Evolutionary conservation across 2,888 invertebrate species (phyloP).

Genomic region (Diplolepis rosae): DNA sequence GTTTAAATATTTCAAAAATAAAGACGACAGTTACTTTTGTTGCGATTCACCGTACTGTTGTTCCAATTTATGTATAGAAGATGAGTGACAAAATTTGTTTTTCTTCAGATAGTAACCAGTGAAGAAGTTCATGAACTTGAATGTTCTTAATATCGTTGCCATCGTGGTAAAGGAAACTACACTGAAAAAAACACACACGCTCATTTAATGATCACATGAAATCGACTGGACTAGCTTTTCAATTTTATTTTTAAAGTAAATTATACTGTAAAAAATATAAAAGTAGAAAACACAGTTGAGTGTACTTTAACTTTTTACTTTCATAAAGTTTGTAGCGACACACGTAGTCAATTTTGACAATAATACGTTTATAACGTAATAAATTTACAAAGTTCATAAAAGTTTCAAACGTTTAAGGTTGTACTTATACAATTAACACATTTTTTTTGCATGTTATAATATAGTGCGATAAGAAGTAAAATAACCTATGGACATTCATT

Average conservation of each 20-base stretch:
- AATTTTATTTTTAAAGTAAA: too few relatives aligned
- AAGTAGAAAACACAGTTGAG: background rate
- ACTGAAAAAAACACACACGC: background rate
- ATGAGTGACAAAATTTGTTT: background rate
- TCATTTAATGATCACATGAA: background rate
- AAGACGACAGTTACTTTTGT: background rate
- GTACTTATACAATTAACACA: too few relatives aligned
- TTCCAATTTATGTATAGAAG: background rate
- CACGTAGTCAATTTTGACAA: background rate
- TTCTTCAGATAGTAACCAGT: background rate
- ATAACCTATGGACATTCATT: too few relatives aligned
- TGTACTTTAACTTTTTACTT: background rate
- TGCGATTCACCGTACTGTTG: background rate
- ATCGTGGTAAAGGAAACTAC: background rate
- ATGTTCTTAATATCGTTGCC: conserved; percentile 14
- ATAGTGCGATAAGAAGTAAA: too few relatives aligned
- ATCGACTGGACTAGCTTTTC: too few relatives aligned
- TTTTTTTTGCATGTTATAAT: too few relatives aligned
- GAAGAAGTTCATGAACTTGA: background rate
- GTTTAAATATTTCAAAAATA: background rate
- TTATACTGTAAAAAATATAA: too few relatives aligned
- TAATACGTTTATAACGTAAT: background rate
- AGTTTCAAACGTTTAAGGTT: too few relatives aligned
- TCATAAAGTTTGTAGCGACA: background rate
- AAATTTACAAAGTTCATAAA: too few relatives aligned